Evolutionary conservation across 2,113 vertebrate genomes (phyloP).

Genomic region (Oryzias curvinotus): DNA sequence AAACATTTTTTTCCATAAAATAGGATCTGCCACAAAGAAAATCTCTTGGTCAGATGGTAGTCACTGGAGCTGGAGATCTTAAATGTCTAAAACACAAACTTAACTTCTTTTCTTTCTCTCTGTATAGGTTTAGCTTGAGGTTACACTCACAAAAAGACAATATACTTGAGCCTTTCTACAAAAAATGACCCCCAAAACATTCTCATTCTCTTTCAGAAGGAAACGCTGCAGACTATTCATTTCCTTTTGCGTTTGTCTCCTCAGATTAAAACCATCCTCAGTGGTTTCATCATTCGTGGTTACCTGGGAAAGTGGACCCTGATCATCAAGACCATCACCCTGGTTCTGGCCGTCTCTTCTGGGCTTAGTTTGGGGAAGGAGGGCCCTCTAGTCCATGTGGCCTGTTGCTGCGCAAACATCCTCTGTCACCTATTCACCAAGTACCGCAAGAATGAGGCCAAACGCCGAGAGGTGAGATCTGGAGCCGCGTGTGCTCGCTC

Average conservation of each 20-base stretch:
- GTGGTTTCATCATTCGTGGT: constrained; percentile 96
- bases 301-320: constrained; percentile 98
- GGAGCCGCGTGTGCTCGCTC: not conserved
- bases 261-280: constrained; percentile 98
- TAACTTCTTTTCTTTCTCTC: not conserved
- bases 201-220: not conserved
- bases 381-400: constrained; percentile 94
- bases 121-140: constrained; percentile 4
- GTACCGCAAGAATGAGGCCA: constrained; percentile 95
- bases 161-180: too few species aligned
- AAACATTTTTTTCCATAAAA: too few species aligned
- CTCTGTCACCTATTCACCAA: constrained; percentile 95
- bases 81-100: constrained; percentile 6
- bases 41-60: constrained; percentile 9
- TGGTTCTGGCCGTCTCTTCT: constrained; percentile 95
- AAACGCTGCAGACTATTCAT: not conserved
- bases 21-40: too few species aligned
- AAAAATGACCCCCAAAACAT: not conserved
- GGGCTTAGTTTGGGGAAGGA: constrained; percentile 96
- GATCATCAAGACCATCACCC: constrained; percentile 93
- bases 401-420: constrained; percentile 97
- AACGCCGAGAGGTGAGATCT: constrained; percentile 87
- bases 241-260: not conserved
- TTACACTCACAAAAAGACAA: not conserved
- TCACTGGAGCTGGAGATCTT: not conserved